phyloP scores from a whole-genome alignment of 2,113 vertebrate species.

The Solenodon paradoxus region DNA sequence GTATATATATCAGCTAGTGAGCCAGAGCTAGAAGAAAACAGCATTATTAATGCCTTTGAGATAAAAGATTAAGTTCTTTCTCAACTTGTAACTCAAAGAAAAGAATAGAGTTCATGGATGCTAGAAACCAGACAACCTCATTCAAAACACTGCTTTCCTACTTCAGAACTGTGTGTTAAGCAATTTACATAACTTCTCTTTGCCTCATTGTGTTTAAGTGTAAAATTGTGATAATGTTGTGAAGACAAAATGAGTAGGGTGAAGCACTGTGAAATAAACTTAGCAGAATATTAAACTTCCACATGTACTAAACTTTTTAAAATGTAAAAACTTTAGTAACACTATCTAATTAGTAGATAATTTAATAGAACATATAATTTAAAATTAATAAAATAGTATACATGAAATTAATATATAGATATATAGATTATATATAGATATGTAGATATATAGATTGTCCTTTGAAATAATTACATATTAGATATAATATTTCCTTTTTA shows the following conservation, averaged over 20 bases:
- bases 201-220: background rate
- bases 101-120: background rate
- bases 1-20: background rate
- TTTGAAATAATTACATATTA: background rate
- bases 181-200: background rate
- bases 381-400: background rate
- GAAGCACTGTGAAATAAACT: background rate
- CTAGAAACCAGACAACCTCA: background rate
- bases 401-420: background rate
- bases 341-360: background rate
- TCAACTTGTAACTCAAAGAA: background rate
- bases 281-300: background rate
- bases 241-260: background rate
- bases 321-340: background rate
- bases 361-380: background rate
- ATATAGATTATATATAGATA: no score
- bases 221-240: background rate
- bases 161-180: background rate
- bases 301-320: background rate
- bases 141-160: background rate
- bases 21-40: background rate
- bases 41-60: background rate
- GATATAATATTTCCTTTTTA: background rate
- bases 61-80: background rate
- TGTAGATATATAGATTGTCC: background rate